Conservation (phyloP, 2,888 invertebrate genomes). For the Cryptocephalus moraei region DNA sequence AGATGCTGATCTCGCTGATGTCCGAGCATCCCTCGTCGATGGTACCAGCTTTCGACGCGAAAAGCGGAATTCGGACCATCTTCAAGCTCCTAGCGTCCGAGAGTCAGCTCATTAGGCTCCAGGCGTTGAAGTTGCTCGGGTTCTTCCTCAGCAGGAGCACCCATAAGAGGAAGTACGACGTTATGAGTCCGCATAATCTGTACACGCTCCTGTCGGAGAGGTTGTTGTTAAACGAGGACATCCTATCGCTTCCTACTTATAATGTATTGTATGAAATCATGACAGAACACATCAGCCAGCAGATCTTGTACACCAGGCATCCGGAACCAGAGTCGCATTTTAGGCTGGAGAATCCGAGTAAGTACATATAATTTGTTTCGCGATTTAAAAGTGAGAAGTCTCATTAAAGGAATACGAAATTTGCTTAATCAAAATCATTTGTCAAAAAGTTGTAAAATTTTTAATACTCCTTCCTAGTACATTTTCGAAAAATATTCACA, state of each 20-base stretch:
- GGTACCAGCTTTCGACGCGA: slow-evolving; percentile 98
- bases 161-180: slow-evolving; percentile 97
- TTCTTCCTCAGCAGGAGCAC: slow-evolving; percentile 97
- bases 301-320: slow-evolving; percentile 87
- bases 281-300: slow-evolving; percentile 94
- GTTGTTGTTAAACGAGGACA: slow-evolving; percentile 78
- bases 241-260: slow-evolving; percentile 88
- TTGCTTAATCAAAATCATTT: too few relatives aligned
- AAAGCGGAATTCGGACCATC: slow-evolving; percentile 91
- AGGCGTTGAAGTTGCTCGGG: slow-evolving; percentile 91
- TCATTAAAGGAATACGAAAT: too few relatives aligned
- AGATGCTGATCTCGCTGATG: slow-evolving; percentile 94
- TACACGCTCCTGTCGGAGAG: slow-evolving; percentile 93
- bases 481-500: too few relatives aligned
- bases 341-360: slow-evolving; percentile 93
- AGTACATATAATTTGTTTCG: slow-evolving; percentile 29
- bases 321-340: slow-evolving; percentile 93
- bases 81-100: slow-evolving; percentile 95
- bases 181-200: slow-evolving; percentile 97
- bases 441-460: too few relatives aligned
- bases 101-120: slow-evolving; percentile 90
- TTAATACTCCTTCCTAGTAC: too few relatives aligned
- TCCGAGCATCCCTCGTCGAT: slow-evolving; percentile 97
- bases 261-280: slow-evolving; percentile 98
- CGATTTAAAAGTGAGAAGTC: background rate